These are phyloP conservation scores for Neomorphus geoffroyi DNA, from an alignment of 2,797 vertebrate species.

Conservation along the genomic window DNA sequence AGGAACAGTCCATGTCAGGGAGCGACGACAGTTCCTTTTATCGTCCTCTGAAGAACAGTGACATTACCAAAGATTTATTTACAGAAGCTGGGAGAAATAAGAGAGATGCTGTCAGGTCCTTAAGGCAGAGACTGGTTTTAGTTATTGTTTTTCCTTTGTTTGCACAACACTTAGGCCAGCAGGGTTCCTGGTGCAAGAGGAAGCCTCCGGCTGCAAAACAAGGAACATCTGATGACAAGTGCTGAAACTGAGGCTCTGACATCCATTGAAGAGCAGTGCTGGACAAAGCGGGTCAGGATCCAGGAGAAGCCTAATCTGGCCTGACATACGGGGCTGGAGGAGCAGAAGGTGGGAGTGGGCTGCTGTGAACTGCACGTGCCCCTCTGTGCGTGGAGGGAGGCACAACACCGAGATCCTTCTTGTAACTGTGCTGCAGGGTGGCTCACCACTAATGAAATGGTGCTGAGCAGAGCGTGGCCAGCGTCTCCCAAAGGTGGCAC, in stretches of 20 bases:
- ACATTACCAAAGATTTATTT: slow-evolving; percentile 37
- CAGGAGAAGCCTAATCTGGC: not conserved
- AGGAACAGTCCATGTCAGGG: not conserved
- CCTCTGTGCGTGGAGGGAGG: not conserved
- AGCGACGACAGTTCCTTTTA: slow-evolving; percentile 25
- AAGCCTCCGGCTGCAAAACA: not conserved
- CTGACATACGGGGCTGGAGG: not conserved
- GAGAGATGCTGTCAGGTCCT: slow-evolving; percentile 36
- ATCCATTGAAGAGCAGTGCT: not conserved
- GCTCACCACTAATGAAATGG: not conserved
- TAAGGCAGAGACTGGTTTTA: not conserved
- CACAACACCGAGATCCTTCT: not conserved
- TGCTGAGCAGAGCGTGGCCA: not conserved
- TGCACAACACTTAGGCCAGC: not conserved
- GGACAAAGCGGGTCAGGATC: not conserved
- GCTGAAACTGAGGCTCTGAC: not conserved
- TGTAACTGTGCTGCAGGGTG: not conserved
- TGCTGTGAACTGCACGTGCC: not conserved
- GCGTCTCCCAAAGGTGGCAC: not conserved
- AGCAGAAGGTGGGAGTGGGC: not conserved
- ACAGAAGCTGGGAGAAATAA: slow-evolving; percentile 13
- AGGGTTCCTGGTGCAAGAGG: not conserved
- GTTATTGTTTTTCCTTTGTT: slow-evolving; percentile 16
- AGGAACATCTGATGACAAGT: not conserved
- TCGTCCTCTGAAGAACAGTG: not conserved